A percentile compares a stretch with the other conserved stretches of the same genome.
Conservation (phyloP, 1,140 invertebrate genomes). For the Ephestia elutella region DNA sequence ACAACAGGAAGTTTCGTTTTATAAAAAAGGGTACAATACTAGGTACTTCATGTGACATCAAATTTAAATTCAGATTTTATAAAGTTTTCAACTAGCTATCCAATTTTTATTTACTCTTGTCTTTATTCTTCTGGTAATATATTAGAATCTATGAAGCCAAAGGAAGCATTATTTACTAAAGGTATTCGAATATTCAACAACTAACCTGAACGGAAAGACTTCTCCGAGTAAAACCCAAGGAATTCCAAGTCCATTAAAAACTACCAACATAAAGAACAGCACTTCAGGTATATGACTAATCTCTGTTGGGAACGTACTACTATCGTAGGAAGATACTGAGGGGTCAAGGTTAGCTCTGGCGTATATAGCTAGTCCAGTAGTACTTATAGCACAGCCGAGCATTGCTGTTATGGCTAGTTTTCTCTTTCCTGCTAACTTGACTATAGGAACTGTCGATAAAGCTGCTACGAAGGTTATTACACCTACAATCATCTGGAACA, state of each 20-base stretch:
- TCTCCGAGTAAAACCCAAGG: slow-evolving; percentile 63
- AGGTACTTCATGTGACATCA: no score
- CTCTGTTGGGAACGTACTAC: slow-evolving; percentile 42
- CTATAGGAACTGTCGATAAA: slow-evolving; percentile 60
- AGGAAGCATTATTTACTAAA: not conserved
- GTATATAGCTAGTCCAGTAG: slow-evolving; percentile 41
- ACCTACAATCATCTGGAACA: slow-evolving; percentile 62
- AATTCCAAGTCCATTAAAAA: slow-evolving; percentile 47
- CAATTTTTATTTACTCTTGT: no score
- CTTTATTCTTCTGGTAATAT: no score
- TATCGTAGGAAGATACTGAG: slow-evolving; percentile 51
- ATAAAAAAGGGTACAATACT: no score
- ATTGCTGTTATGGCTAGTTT: slow-evolving; percentile 44
- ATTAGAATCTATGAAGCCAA: no score
- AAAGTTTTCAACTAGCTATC: no score
- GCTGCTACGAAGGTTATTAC: slow-evolving; percentile 48
- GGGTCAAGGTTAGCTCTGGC: slow-evolving; percentile 34
- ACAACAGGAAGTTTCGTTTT: no score
- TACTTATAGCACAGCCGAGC: slow-evolving; percentile 35
- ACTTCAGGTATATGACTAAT: slow-evolving; percentile 42
- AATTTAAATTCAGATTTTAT: no score
- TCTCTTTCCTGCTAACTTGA: slow-evolving; percentile 73
- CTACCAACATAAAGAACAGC: slow-evolving; percentile 44
- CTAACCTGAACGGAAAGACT: slow-evolving; percentile 61
- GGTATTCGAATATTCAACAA: not conserved